phyloP scores from a whole-genome alignment of 2,113 vertebrate genomes.

The Hyaena hyaena region DNA sequence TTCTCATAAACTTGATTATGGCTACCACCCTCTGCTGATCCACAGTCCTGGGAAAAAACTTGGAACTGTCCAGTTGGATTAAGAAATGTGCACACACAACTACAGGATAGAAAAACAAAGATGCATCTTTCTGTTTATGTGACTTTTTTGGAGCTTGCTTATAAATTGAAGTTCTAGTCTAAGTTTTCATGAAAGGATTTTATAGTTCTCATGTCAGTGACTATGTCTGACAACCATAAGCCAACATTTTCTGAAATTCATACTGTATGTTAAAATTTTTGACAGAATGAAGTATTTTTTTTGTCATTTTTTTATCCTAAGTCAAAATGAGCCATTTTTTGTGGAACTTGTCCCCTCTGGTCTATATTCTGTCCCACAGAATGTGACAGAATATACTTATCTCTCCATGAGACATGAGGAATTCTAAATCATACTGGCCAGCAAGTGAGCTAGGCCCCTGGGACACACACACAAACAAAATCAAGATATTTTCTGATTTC shows the following conservation, averaged over 20 bases:
- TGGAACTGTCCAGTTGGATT: background rate
- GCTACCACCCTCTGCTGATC: background rate
- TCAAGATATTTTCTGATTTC: background rate
- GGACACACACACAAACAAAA: background rate
- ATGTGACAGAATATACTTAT: background rate
- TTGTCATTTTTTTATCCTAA: background rate
- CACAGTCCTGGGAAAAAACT: background rate
- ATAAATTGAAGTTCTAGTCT: background rate
- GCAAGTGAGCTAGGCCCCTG: background rate
- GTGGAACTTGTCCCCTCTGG: background rate
- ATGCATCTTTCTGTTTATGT: background rate
- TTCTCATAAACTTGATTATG: background rate
- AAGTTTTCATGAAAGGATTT: background rate
- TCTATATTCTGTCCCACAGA: background rate
- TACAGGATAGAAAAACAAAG: background rate
- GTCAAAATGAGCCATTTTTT: conserved; percentile 8
- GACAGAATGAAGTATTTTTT: background rate
- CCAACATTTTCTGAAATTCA: conserved; percentile 28
- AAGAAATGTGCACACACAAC: background rate
- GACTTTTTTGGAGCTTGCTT: background rate
- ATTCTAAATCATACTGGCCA: background rate
- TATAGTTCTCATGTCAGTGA: conserved; percentile 2
- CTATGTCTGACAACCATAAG: background rate
- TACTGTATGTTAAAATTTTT: background rate
- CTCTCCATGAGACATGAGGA: background rate